Conservation (phyloP, 2,113 vertebrate species). For the Chitala chitala region DNA sequence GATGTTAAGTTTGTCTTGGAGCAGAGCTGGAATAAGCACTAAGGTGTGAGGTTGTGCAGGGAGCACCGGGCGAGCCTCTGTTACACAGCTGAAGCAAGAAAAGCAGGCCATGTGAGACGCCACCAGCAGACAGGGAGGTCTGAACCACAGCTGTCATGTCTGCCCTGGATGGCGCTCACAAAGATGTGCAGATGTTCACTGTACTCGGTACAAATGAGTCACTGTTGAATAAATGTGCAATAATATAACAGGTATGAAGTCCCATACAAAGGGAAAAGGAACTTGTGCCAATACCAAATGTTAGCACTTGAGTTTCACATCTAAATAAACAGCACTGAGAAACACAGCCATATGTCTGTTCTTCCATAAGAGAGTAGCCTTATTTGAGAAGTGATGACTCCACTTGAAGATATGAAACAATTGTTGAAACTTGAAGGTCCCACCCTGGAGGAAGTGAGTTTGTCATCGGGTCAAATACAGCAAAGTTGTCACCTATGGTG, state of each 20-base stretch:
- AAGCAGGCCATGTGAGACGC: neutral
- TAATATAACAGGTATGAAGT: neutral
- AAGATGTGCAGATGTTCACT: too few species aligned
- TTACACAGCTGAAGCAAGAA: neutral
- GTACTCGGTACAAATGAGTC: too few species aligned
- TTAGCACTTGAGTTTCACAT: neutral
- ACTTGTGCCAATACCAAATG: neutral
- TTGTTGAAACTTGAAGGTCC: too few species aligned
- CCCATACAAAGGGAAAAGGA: neutral
- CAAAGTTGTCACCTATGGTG: constrained; percentile 68
- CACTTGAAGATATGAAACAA: too few species aligned
- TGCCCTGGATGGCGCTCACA: neutral
- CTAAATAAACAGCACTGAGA: too few species aligned
- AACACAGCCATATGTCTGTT: too few species aligned
- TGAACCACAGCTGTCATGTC: neutral
- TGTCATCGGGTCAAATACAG: constrained; percentile 70
- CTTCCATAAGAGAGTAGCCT: too few species aligned
- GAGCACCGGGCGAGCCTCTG: constrained; percentile 26
- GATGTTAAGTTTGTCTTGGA: constrained; percentile 43
- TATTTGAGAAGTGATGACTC: too few species aligned
- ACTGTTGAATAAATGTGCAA: constrained; percentile 11
- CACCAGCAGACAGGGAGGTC: neutral
- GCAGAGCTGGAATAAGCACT: constrained; percentile 37
- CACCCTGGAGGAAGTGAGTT: constrained; percentile 69
- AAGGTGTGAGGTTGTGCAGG: constrained; percentile 45